These are phyloP conservation scores for Heliconius cydno DNA, from an alignment of 2,888 invertebrate genomes.

Conservation along the genomic window DNA sequence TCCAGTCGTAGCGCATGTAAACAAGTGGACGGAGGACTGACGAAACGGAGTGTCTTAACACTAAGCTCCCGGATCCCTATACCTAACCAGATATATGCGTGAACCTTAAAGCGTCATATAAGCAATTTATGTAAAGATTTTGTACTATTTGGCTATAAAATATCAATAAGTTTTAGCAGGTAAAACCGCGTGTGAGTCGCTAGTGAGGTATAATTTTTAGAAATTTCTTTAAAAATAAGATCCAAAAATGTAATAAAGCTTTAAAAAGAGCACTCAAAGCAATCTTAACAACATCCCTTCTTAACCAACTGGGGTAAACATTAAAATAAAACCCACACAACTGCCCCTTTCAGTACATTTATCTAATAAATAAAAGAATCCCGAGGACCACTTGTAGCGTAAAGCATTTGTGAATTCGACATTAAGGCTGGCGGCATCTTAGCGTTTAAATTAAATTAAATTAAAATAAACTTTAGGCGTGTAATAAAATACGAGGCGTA, in stretches of 20 bases:
- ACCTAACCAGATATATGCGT: no score
- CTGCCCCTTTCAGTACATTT: slow-evolving; percentile 25
- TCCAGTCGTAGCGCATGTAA: no score
- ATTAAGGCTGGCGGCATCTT: slow-evolving; percentile 45
- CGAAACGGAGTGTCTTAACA: no score
- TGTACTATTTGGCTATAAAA: not conserved
- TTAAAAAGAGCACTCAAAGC: not conserved
- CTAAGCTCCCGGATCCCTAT: no score
- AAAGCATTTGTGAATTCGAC: slow-evolving; percentile 50
- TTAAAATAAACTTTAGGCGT: slow-evolving; percentile 51
- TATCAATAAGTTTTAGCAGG: no score
- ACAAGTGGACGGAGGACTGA: no score
- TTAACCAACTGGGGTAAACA: not conserved
- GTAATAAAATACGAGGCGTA: slow-evolving; percentile 51
- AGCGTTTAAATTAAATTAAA: slow-evolving; percentile 50
- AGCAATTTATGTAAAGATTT: no score
- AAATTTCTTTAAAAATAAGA: not conserved
- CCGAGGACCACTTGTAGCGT: slow-evolving; percentile 33
- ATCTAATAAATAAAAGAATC: slow-evolving; percentile 33
- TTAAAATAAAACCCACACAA: not conserved
- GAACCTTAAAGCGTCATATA: no score
- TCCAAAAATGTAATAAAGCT: slow-evolving; percentile 6
- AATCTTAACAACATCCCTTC: slow-evolving; percentile 4
- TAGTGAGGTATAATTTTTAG: not conserved
- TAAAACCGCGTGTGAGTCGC: no score